Base-by-base conservation (phyloP, 2,888 invertebrate species). In the Cataglyphis cursor region DNA sequence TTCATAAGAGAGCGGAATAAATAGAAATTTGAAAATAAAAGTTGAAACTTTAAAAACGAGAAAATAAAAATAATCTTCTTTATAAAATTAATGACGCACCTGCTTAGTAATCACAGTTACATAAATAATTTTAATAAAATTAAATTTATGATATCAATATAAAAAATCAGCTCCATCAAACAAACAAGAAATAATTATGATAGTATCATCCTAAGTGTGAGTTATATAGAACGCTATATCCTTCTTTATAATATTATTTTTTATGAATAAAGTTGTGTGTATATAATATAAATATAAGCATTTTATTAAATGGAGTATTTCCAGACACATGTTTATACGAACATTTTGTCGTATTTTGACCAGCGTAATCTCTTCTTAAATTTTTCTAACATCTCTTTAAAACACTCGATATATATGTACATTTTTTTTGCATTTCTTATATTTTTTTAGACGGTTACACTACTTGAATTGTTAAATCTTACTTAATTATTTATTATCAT, bases 401-500 rank as follows among this genome's bases (percentile, higher is more conserved):
- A 41, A 41, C 4, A 44, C 44, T 3, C 15, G 0, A 0, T 44
- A 44, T 44, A 44, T 12, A 10, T 41, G 3, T 41, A 3, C 15
- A 18, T 18, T 48, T 51, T 51, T 51, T 51, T 51, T 51, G n/a
- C 8, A n/a, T 51, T 51, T 51, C 8, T 51, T 2, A 51, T n/a
- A n/a, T n/a, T 9, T 35, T 51, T 51, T 51, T 51, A 9, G 8
- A 51, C n/a, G 0, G 9, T 44, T 44, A 57, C 21, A 1, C 6
- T 44, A 31, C 18, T 6, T 41, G n/a, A 59, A 73, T 21, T 48
- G n/a, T 31, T 31, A 35, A 21, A 12, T 54, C 12, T 4, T 51
- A 76, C 38, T 51, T 54, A 9, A 38, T 54, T 68, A 9, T 54
- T 28, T 12, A 5, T 48, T 76, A 75, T 51, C 31, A 54, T 68